A percentile compares a stretch with the other conserved stretches of the same genome.
phyloP scores from a whole-genome alignment of 2,888 invertebrate genomes.

The Cecidostiba fungosa region DNA sequence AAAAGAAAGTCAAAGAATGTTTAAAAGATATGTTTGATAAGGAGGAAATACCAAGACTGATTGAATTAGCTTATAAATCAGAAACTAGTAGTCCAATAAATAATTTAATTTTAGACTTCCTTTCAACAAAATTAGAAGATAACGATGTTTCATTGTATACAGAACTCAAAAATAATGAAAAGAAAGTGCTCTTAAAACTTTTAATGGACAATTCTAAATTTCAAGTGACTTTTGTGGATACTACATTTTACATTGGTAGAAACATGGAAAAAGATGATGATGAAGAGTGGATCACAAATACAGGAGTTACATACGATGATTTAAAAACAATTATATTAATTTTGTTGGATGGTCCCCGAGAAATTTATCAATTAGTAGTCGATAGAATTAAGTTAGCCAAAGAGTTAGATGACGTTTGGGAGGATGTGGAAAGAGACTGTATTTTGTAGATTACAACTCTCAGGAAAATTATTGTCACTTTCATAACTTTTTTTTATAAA shows the following conservation, averaged over 20 bases:
- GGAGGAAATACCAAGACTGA: conserved; percentile 73
- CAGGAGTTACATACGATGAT: conserved; percentile 82
- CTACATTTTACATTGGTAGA: conserved; percentile 80
- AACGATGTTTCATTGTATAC: conserved; percentile 71
- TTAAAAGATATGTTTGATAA: conserved; percentile 76
- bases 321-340: conserved; percentile 79
- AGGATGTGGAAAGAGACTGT: conserved; percentile 72
- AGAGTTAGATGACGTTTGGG: conserved; percentile 74
- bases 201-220: conserved; percentile 77
- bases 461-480: conserved; percentile 49
- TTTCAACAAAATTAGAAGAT: conserved; percentile 67
- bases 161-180: conserved; percentile 75
- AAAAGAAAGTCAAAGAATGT: conserved; percentile 69
- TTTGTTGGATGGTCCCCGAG: conserved; percentile 78
- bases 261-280: conserved; percentile 77
- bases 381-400: conserved; percentile 80
- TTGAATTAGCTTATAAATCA: conserved; percentile 72
- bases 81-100: conserved; percentile 66
- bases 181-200: conserved; percentile 72
- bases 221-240: conserved; percentile 78
- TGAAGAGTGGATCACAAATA: conserved; percentile 77
- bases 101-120: conserved; percentile 68
- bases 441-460: conserved; percentile 66
- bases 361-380: conserved; percentile 79
- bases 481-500: conserved; percentile 19